phyloP scores from a whole-genome alignment of 2,888 invertebrate species.

The Cataglyphis livida region DNA sequence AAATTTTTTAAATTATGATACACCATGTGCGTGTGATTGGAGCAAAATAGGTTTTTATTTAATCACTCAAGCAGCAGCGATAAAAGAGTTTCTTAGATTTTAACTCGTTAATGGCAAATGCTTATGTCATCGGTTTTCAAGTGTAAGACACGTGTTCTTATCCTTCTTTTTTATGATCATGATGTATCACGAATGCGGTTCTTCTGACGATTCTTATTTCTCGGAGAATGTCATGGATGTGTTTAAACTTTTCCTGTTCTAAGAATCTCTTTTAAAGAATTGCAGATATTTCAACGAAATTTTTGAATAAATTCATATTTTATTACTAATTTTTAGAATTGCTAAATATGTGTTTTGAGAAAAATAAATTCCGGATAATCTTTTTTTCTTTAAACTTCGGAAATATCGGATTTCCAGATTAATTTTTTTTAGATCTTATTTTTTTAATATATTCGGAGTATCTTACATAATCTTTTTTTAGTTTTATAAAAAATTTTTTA shows the following conservation, averaged over 20 bases:
- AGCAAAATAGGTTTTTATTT: background rate
- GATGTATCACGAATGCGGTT: background rate
- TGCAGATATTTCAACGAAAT: background rate
- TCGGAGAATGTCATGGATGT: constrained; percentile 13
- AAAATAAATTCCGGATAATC: background rate
- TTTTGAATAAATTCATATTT: background rate
- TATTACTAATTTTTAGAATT: background rate
- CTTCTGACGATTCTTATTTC: background rate
- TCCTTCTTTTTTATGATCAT: constrained; percentile 23
- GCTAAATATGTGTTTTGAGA: background rate
- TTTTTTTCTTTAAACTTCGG: constrained; percentile 1
- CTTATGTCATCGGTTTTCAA: constrained; percentile 74
- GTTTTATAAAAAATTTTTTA: background rate
- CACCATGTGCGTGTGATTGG: background rate
- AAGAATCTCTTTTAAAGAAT: background rate
- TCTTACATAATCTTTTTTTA: background rate
- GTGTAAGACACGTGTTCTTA: constrained; percentile 36
- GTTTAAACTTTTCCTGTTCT: background rate
- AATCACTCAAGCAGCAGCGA: background rate
- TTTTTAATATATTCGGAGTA: background rate
- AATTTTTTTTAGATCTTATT: background rate
- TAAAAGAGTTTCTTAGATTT: constrained; percentile 30
- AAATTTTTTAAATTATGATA: background rate
- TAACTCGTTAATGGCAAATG: constrained; percentile 51
- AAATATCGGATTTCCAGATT: background rate